Conservation (phyloP, 2,113 vertebrate genomes). For the Muntiacus reevesi region DNA sequence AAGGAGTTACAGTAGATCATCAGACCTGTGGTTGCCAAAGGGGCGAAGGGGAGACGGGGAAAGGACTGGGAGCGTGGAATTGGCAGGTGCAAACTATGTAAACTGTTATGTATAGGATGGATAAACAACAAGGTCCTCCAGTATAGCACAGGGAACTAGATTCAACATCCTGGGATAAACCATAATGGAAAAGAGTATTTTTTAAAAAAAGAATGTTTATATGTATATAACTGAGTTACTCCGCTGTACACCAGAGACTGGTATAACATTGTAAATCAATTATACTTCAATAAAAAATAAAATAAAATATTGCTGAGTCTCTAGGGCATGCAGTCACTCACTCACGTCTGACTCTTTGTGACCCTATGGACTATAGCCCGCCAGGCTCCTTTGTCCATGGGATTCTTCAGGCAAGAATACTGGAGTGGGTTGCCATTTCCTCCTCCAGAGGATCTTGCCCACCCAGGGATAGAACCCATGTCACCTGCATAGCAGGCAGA, state of each 20-base stretch:
- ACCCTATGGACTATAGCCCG: not conserved
- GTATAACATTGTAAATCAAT: not conserved
- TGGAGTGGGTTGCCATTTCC: not conserved
- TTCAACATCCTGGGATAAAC: not conserved
- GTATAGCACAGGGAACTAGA: not conserved
- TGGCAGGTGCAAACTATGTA: not conserved
- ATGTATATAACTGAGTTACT: not conserved
- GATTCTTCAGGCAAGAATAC: not conserved
- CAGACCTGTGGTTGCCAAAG: not conserved
- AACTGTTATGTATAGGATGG: not conserved
- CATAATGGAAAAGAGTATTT: not conserved
- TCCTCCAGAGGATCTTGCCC: not conserved
- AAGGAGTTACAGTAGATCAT: not conserved
- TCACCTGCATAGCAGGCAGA: not conserved
- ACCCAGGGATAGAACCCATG: not conserved
- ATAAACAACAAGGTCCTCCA: not conserved
- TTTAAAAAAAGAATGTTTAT: not conserved
- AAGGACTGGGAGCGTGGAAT: not conserved
- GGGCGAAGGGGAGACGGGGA: rapidly evolving
- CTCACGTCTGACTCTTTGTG: not conserved
- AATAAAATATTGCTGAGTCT: not conserved
- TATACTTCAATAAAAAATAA: not conserved
- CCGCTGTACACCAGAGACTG: not conserved
- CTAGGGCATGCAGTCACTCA: not conserved
- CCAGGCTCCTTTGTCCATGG: not conserved